phyloP scores from a whole-genome alignment of 2,113 vertebrate genomes.

The Psilopogon haemacephalus region DNA sequence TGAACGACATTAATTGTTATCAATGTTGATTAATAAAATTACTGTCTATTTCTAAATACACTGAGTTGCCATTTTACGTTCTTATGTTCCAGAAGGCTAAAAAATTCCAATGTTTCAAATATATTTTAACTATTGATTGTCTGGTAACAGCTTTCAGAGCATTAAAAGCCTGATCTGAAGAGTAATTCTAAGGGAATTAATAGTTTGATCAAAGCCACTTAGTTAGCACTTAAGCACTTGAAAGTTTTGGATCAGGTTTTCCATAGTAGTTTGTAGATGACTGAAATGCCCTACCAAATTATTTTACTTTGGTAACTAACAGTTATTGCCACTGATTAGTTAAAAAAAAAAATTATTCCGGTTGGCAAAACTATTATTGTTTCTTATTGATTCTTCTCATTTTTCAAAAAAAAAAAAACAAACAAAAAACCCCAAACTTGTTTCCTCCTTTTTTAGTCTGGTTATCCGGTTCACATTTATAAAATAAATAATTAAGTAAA shows the following conservation, averaged over 20 bases:
- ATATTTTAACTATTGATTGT: background rate
- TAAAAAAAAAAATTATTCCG: background rate
- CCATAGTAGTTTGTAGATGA: background rate
- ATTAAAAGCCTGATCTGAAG: background rate
- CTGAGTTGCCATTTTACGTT: background rate
- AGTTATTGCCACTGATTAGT: background rate
- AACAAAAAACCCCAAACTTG: background rate
- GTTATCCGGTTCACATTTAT: background rate
- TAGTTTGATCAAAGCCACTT: background rate
- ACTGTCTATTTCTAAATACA: background rate
- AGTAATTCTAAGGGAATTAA: background rate
- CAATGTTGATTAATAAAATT: background rate
- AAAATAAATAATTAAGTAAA: conserved; percentile 3
- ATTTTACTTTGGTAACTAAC: background rate
- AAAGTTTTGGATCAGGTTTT: background rate
- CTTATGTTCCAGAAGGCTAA: background rate
- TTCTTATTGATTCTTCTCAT: background rate
- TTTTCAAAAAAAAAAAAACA: background rate
- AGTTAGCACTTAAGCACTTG: background rate
- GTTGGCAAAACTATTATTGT: background rate
- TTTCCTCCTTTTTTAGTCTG: background rate
- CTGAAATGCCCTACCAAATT: background rate
- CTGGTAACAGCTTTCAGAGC: background rate
- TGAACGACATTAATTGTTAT: background rate
- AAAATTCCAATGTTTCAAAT: background rate